phyloP scores from a whole-genome alignment of 2,888 invertebrate genomes.

The Clivina fossor region DNA sequence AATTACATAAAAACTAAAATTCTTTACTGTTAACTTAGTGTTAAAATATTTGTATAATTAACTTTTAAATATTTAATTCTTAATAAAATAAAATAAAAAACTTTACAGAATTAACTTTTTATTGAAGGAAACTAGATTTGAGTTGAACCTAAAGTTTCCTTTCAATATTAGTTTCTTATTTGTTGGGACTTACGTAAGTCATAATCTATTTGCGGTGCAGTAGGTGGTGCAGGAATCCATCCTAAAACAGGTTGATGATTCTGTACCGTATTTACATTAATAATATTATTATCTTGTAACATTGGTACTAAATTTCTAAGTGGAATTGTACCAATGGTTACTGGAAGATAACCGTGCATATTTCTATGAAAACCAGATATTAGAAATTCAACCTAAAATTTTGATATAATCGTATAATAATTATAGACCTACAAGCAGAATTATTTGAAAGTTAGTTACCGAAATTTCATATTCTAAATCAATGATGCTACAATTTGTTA shows the following conservation, averaged over 20 bases:
- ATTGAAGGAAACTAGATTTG: too few relatives aligned
- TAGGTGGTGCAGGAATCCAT: conserved; percentile 41
- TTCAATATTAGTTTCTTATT: too few relatives aligned
- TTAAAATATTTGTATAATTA: too few relatives aligned
- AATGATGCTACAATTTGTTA: conserved; percentile 64
- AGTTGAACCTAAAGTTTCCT: too few relatives aligned
- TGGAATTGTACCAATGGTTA: conserved; percentile 77
- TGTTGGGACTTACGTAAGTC: conserved; percentile 61
- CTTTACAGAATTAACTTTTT: too few relatives aligned
- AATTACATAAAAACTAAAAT: too few relatives aligned
- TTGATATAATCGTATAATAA: too few relatives aligned
- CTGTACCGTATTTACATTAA: conserved; percentile 49
- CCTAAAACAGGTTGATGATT: conserved; percentile 39
- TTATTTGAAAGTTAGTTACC: too few relatives aligned
- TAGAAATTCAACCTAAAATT: background rate
- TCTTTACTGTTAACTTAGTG: too few relatives aligned
- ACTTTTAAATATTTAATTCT: too few relatives aligned
- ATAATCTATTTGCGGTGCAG: conserved; percentile 49
- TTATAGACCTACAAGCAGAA: too few relatives aligned
- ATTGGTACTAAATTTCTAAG: conserved; percentile 56
- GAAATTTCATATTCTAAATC: conserved; percentile 32
- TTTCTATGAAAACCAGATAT: conserved; percentile 51
- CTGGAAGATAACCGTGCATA: conserved; percentile 64
- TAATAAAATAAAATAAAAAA: too few relatives aligned
- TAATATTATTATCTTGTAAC: conserved; percentile 42